Conservation (phyloP, 1,140 invertebrate species). For the Monochamus saltuarius region DNA sequence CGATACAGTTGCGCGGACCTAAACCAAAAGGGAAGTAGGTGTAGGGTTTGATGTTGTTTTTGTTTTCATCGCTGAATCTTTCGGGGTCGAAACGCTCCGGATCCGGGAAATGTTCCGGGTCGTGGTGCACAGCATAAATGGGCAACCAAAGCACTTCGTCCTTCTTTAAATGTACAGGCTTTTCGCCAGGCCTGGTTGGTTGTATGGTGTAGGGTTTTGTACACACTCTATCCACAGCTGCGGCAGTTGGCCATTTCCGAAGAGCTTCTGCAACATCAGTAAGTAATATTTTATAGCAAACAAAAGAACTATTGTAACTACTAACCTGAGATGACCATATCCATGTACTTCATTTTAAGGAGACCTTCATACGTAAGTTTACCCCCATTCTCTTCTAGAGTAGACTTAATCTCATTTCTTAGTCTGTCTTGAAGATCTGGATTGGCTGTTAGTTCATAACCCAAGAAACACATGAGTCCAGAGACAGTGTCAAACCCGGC, state of each 20-base stretch:
- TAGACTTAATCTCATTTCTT: conserved; percentile 43
- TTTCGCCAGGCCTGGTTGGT: conserved; percentile 15
- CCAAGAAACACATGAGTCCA: conserved; percentile 38
- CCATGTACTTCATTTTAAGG: conserved; percentile 40
- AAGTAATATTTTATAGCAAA: not conserved
- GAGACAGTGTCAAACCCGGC: conserved; percentile 64
- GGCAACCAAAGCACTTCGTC: conserved; percentile 45
- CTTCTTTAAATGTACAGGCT: conserved; percentile 14
- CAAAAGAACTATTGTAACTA: too few species aligned
- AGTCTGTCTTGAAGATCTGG: conserved; percentile 55
- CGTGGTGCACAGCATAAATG: conserved; percentile 49
- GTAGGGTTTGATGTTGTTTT: conserved; percentile 50
- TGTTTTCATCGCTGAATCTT: conserved; percentile 61
- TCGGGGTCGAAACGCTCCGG: conserved; percentile 68
- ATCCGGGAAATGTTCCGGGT: conserved; percentile 58
- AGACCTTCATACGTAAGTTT: conserved; percentile 38
- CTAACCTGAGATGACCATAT: conserved; percentile 44
- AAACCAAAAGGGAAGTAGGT: conserved; percentile 62
- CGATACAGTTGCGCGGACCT: conserved; percentile 55
- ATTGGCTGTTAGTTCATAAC: conserved; percentile 56
- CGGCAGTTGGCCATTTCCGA: conserved; percentile 57
- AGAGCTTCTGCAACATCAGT: conserved; percentile 54
- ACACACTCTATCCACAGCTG: conserved; percentile 54
- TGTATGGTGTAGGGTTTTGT: conserved; percentile 53
- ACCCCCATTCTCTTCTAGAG: conserved; percentile 18